phyloP scores from a whole-genome alignment of 2,888 invertebrate species.

The Eupeodes luniger region DNA sequence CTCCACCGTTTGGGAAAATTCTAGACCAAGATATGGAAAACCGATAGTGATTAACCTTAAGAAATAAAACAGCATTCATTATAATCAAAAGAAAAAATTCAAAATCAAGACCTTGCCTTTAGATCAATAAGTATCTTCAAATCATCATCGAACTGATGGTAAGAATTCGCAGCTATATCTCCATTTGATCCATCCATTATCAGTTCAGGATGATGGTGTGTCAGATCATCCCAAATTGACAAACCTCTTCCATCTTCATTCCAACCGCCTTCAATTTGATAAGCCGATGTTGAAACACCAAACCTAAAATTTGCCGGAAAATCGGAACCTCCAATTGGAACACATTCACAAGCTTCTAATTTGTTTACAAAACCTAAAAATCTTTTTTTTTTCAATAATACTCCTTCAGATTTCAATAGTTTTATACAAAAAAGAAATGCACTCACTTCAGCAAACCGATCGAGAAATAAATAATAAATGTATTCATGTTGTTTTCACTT shows the following conservation, averaged over 20 bases:
- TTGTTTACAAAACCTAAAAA: neutral
- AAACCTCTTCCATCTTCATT: slow-evolving; percentile 83
- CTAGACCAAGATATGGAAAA: slow-evolving; percentile 88
- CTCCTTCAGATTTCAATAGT: neutral
- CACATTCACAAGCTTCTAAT: no score
- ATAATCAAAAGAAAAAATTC: neutral
- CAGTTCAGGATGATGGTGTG: slow-evolving; percentile 80
- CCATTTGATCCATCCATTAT: slow-evolving; percentile 85
- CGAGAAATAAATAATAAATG: no score
- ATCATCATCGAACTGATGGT: slow-evolving; percentile 86
- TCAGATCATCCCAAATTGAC: slow-evolving; percentile 75
- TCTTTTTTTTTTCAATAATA: neutral
- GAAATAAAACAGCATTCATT: neutral
- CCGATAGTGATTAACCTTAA: slow-evolving; percentile 84
- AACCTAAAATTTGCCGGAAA: slow-evolving; percentile 26
- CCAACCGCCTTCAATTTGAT: slow-evolving; percentile 80
- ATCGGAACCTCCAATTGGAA: neutral
- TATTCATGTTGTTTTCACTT: no score
- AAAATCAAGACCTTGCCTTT: slow-evolving; percentile 73
- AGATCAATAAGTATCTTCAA: slow-evolving; percentile 85
- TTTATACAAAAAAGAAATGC: no score
- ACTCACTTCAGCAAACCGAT: no score
- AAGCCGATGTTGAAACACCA: slow-evolving; percentile 77
- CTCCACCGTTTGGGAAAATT: slow-evolving; percentile 86
- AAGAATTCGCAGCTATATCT: slow-evolving; percentile 87